Conservation (phyloP, 1,140 invertebrate species). For the Cydia amplana region DNA sequence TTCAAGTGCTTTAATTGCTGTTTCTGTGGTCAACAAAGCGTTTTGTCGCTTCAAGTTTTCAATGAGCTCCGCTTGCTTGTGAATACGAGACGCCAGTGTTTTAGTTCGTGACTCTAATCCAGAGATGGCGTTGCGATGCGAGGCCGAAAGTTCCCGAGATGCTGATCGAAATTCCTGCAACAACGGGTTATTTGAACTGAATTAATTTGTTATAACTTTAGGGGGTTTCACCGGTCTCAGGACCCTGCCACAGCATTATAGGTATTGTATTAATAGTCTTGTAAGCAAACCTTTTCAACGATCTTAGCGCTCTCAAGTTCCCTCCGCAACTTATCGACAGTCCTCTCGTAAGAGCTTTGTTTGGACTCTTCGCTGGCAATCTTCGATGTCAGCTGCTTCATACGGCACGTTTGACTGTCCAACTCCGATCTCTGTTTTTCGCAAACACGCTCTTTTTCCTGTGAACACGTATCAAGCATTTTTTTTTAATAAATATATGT, state of each 20-base stretch:
- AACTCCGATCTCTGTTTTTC: constrained; percentile 55
- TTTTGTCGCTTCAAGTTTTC: constrained; percentile 60
- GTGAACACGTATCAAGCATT: background rate
- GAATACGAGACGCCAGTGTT: constrained; percentile 39
- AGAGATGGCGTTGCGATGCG: constrained; percentile 53
- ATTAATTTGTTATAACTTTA: too few relatives aligned
- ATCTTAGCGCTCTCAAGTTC: constrained; percentile 51
- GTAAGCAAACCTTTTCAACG: constrained; percentile 53
- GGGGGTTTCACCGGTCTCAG: too few relatives aligned
- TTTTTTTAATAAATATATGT: too few relatives aligned
- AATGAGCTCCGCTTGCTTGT: constrained; percentile 55
- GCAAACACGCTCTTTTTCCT: constrained; percentile 67
- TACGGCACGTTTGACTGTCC: constrained; percentile 51
- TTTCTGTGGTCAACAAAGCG: constrained; percentile 48
- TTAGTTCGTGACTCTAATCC: constrained; percentile 50
- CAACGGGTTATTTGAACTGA: background rate
- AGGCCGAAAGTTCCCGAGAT: constrained; percentile 48
- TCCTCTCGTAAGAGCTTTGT: constrained; percentile 52
- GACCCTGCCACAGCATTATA: too few relatives aligned
- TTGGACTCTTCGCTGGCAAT: constrained; percentile 47
- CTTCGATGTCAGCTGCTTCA: constrained; percentile 47
- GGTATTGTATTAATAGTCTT: too few relatives aligned
- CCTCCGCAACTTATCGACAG: constrained; percentile 47
- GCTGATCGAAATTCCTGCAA: constrained; percentile 61
- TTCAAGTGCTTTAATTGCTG: constrained; percentile 49